Base-by-base conservation (phyloP, 1,140 invertebrate species). In the Drosophila ohnishii region DNA sequence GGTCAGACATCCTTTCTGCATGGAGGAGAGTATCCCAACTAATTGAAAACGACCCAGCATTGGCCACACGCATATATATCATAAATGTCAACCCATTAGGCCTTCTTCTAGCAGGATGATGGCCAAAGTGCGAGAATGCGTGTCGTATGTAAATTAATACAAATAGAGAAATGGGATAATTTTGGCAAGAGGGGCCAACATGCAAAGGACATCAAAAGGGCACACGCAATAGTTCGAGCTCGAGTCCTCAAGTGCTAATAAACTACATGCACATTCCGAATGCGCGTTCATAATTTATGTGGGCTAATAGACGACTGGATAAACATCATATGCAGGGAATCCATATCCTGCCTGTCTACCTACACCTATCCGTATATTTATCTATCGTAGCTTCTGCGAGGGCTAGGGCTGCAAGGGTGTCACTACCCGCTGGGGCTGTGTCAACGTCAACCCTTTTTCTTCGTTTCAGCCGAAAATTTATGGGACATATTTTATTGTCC, bases 111-210 rank as follows among this genome's bases (percentile, higher is more conserved):
- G 5, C 56, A 47, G 61, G 58, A 74, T 32, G 69, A 76, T 76
- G 34, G 53, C 25, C 53, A 67, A 58, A 86, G 78, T 82, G 75
- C 71, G 71, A 80, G 83, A 88, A 87, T 88, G 83, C 83, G 83
- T 87, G 83, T 88, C 84, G 83, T 87, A 87, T 88, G 83, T 87
- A 87, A 87, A 87, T 87, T 87, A 85, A 78, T 87, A 72, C 63
- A 70, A 76, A 75, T 57, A 35, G 59, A 58, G 64, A 78, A 57
- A 65, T 35, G 53, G 45, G 65, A 66, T 75, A 51, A 75, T 62
- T 71, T 79, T 80, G 35, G 61, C 67, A 62, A 75, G 63, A 50
- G 69, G 32, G 39, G 42, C 45, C 45, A 60, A 86, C 83, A 87
- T 86, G 83, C 83, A 79, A 86, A 86, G 79, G 83, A 83, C 83